Base-by-base conservation (phyloP, 2,888 invertebrate genomes). In the Cephonodes hylas region DNA sequence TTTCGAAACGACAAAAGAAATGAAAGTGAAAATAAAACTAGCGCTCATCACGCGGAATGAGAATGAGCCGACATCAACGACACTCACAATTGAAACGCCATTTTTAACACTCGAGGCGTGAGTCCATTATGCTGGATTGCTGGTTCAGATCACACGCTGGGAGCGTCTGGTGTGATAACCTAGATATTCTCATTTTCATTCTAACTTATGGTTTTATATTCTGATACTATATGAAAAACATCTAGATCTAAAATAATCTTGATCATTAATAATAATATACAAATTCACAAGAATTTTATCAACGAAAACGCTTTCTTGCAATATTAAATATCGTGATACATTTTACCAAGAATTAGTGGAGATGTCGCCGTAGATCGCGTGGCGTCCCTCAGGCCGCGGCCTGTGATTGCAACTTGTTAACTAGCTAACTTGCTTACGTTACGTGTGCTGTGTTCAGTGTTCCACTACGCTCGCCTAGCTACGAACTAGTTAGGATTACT, bases 391-490 rank as follows among this genome's bases (percentile, higher is more conserved):
- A 64, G 62, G 58, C 57, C 48, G 42, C 42, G 42, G 60, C 15
- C 25, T n/a, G 48, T 69, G 70, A 76, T 77, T 75, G 70, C 70
- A 64, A 75, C 70, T 76, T 71, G 72, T 72, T 76, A 78, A 76
- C 77, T 58, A 42, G 58, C 23, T 58, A 25, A 42, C 23, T 45
- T 66, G 65, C 70, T 73, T 72, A 66, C 66, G 69, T 76, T 73
- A 70, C 71, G 71, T 65, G 66, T 71, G 70, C 67, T 70, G 69
- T 64, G 67, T 74, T 76, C 70, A 64, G 62, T 68, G 66, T 67
- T 71, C 70, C 61, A 75, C 64, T 70, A 65, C 66, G 70, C 68
- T 71, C 67, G 38, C n/a, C 38, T 38, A 10, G n/a, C 38, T 38
- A 4, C 13, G 1, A 34, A 38, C 38, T 38, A 38, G 13, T 38